phyloP scores from a whole-genome alignment of 2,113 vertebrate species.

The Origma solitaria region DNA sequence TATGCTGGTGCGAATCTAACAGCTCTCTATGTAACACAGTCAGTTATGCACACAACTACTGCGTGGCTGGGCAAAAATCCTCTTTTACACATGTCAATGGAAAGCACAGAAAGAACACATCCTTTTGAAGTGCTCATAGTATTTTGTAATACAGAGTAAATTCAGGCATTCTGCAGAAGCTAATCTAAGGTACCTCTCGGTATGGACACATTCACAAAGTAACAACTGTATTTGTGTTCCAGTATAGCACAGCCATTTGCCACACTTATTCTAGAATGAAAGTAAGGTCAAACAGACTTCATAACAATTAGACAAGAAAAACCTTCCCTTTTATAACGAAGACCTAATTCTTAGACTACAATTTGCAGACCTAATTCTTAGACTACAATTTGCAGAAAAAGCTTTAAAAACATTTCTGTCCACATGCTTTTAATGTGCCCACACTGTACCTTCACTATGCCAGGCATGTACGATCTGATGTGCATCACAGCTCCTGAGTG shows the following conservation, averaged over 20 bases:
- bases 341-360: not conserved
- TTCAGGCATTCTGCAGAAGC: not conserved
- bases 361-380: not conserved
- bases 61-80: not conserved
- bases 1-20: not conserved
- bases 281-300: not conserved
- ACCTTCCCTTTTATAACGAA: not conserved
- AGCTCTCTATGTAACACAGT: not conserved
- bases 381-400: not conserved
- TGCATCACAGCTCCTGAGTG: accelerated
- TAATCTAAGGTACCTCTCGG: not conserved
- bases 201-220: not conserved
- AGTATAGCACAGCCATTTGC: not conserved
- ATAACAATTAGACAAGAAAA: not conserved
- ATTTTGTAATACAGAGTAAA: not conserved
- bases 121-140: not conserved
- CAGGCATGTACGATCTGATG: not conserved
- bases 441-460: not conserved
- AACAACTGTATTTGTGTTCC: not conserved
- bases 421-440: not conserved
- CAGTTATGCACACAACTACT: not conserved
- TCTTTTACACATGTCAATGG: not conserved
- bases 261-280: not conserved
- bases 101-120: not conserved
- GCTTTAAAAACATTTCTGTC: not conserved